phyloP scores from a whole-genome alignment of 2,888 invertebrate genomes.

The Nemotelus pantherinus region DNA sequence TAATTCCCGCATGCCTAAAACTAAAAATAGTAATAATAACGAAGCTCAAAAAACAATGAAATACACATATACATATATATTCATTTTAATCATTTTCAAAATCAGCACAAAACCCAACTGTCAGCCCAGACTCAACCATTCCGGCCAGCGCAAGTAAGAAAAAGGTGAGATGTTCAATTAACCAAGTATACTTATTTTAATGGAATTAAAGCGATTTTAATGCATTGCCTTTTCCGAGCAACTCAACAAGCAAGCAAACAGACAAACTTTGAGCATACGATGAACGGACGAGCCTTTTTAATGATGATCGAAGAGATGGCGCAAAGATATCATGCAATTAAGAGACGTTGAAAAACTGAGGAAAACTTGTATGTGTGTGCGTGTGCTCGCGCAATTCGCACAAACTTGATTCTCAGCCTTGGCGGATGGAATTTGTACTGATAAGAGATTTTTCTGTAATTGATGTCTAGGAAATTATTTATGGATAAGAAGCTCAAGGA shows the following conservation, averaged over 20 bases:
- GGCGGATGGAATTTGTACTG: background rate
- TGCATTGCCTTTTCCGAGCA: background rate
- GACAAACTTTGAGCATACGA: too few species aligned
- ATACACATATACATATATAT: too few species aligned
- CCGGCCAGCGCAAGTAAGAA: background rate
- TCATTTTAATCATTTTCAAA: too few species aligned
- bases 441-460: background rate
- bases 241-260: background rate
- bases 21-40: too few species aligned
- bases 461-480: background rate
- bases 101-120: too few species aligned
- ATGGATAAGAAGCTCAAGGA: background rate
- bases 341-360: slow-evolving; percentile 1
- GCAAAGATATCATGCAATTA: slow-evolving; percentile 13
- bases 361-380: background rate
- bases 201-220: slow-evolving; percentile 28
- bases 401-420: background rate
- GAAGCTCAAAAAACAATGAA: too few species aligned
- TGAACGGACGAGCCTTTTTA: background rate
- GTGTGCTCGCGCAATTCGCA: background rate
- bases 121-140: too few species aligned
- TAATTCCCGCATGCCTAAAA: too few species aligned
- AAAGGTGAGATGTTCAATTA: slow-evolving; percentile 27
- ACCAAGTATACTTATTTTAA: slow-evolving; percentile 22
- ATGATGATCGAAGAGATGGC: slow-evolving; percentile 25